Evolutionary conservation across 2,888 invertebrate species (phyloP).

Genomic region (Tipula vernalis): DNA sequence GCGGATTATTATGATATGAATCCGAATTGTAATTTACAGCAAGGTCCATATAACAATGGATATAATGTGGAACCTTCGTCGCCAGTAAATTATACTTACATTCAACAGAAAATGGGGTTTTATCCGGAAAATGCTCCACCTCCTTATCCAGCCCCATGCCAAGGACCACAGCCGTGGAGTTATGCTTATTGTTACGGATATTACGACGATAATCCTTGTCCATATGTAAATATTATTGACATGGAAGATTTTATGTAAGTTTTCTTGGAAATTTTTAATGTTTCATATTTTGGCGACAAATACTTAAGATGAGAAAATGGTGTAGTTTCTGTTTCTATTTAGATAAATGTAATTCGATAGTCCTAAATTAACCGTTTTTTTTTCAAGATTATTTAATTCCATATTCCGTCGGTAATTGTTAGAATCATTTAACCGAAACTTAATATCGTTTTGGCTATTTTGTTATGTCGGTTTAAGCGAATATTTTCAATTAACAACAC

Average conservation of each 20-base stretch:
- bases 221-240: slow-evolving; percentile 52
- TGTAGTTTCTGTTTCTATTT: too few species aligned
- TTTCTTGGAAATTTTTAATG: not conserved
- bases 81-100: not conserved
- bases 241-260: slow-evolving; percentile 69
- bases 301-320: too few species aligned
- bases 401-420: too few species aligned
- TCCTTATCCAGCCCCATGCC: slow-evolving; percentile 36
- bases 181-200: slow-evolving; percentile 55
- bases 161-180: slow-evolving; percentile 42
- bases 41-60: not conserved
- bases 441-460: too few species aligned
- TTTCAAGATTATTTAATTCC: too few species aligned
- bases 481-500: too few species aligned
- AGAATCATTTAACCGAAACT: too few species aligned
- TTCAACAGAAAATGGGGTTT: slow-evolving; percentile 1
- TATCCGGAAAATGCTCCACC: not conserved
- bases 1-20: not conserved
- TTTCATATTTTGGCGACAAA: too few species aligned
- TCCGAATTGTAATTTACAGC: not conserved
- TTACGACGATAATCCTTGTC: slow-evolving; percentile 45
- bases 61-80: not conserved
- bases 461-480: too few species aligned
- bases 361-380: too few species aligned
- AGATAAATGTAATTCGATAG: too few species aligned